Base-by-base conservation (phyloP, 2,113 vertebrate species). In the Turnix velox region DNA sequence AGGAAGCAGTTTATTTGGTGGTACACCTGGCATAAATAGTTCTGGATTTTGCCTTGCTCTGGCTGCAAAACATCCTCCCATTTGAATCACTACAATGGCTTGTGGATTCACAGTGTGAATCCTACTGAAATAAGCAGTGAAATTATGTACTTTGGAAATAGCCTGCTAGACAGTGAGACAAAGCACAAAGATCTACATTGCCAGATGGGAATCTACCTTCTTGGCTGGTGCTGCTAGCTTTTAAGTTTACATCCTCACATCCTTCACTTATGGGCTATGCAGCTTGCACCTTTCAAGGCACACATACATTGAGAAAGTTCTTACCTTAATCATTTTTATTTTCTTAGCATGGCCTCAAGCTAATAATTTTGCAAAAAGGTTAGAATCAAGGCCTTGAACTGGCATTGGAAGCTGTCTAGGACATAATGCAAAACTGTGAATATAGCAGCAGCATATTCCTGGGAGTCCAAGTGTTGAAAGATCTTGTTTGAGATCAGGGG, bases 401-500 rank as follows among this genome's bases (percentile, higher is more conserved):
- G 23, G 19, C 46, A 45, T 24, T 82, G 55, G 30, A 88, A 85
- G 23, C 4, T 48, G 39, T 22, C 25, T 55, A 45, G 51, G 35
- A 65, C 9, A 22, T 22, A 22, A 48, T 30, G 25, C 30, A 71
- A 23, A 27, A 46, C 27, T 42, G 25, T 45, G n/a, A 66, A 33
- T 10, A 14, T 3, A 40, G 22, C 49, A 78, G 37, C 16, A 23
- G 4, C 24, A 42, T 28, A 24, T 39, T 69, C 25, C 31, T 55
- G 45, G 30, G 69, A 88, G 74, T 65, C 0, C 0, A 0, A 55
- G 28, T 35, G 37, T 48, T 77, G 22, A 57, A 69, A 62, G 12
- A 8, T 63, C 67, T 24, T 58, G 8, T 67, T 76, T 75, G 23
- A 13, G 33, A 25, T 27, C 37, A 61, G 40, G 27, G 25, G 39